A percentile compares a stretch with the other conserved stretches of the same genome.
These are phyloP conservation scores for Rhagologus leucostigma DNA, from an alignment of 2,113 vertebrate species.

Conservation along the genomic window DNA sequence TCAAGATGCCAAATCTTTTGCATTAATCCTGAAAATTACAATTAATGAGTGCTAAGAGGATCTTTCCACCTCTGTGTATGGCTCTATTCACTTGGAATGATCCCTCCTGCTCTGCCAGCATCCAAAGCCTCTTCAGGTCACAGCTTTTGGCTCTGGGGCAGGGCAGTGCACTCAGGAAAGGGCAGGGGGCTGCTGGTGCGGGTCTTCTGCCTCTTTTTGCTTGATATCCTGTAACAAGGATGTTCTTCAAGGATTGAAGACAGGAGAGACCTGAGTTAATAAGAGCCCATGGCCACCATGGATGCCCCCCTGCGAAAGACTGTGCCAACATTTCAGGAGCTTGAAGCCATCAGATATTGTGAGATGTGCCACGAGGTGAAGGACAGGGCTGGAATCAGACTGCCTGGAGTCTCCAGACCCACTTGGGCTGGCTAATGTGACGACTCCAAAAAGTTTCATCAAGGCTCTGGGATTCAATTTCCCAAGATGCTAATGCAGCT, in stretches of 20 bases:
- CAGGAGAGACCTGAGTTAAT: neutral
- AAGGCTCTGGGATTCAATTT: neutral
- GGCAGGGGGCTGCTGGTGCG: neutral
- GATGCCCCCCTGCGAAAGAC: fast-evolving
- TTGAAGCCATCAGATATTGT: neutral
- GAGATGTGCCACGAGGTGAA: neutral
- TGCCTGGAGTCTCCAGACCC: neutral
- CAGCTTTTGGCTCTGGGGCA: neutral
- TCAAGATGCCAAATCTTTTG: slow-evolving; percentile 57
- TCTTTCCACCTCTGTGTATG: slow-evolving; percentile 38
- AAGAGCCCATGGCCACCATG: neutral
- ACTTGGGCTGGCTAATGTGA: neutral
- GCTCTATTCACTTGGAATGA: slow-evolving; percentile 4
- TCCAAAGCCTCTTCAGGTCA: neutral
- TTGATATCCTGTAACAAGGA: neutral
- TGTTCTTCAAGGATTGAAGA: neutral
- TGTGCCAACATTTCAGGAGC: neutral
- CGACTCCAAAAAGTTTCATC: neutral
- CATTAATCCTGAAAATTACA: slow-evolving; percentile 63
- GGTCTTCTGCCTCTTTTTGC: neutral
- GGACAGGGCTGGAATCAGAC: neutral
- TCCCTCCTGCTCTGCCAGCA: neutral
- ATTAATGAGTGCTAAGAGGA: slow-evolving; percentile 63
- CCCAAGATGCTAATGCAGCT: neutral
- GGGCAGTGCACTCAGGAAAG: neutral